A percentile compares a stretch with the other conserved stretches of the same genome.
These are phyloP conservation scores for Aricia agestis DNA, from an alignment of 1,140 invertebrate genomes.

Conservation along the genomic window DNA sequence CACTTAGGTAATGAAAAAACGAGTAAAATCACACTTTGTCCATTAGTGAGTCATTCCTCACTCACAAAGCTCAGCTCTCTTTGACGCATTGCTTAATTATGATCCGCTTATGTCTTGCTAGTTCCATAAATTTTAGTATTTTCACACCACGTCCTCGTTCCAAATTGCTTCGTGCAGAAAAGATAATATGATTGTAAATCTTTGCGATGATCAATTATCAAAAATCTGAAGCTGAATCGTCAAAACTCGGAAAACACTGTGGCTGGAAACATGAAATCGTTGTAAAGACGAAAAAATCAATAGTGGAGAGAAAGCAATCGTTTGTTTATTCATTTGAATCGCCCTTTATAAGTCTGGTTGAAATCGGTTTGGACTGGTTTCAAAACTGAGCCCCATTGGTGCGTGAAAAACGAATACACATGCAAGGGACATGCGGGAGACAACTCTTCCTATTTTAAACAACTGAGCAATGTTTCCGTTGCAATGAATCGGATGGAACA, in stretches of 20 bases:
- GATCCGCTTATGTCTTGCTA: background rate
- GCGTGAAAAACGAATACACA: conserved; percentile 29
- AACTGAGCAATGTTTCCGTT: conserved; percentile 11
- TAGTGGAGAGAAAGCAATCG: conserved; percentile 10
- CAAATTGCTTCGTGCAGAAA: background rate
- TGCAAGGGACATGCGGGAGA: conserved; percentile 4
- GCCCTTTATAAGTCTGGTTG: conserved; percentile 32
- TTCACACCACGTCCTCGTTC: background rate
- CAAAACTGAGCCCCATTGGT: conserved; percentile 29
- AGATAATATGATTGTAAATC: no score
- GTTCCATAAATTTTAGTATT: background rate
- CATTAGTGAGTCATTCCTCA: conserved; percentile 2
- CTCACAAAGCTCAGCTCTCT: background rate
- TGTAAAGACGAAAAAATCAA: conserved; percentile 1
- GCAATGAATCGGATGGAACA: conserved; percentile 15
- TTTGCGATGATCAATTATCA: background rate
- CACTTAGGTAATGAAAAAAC: conserved; percentile 2
- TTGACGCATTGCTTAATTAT: conserved; percentile 1
- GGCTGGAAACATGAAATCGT: background rate
- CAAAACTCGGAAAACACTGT: background rate
- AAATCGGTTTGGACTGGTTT: conserved; percentile 28
- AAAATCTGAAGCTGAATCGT: background rate
- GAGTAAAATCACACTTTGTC: background rate
- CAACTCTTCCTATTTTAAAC: conserved; percentile 10
- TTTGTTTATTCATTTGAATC: conserved; percentile 31